Percentiles rank a stretch among this genome's conserved stretches.
These are phyloP conservation scores for Diplazon laetatorius DNA, from an alignment of 2,888 invertebrate species.

Conservation along the genomic window DNA sequence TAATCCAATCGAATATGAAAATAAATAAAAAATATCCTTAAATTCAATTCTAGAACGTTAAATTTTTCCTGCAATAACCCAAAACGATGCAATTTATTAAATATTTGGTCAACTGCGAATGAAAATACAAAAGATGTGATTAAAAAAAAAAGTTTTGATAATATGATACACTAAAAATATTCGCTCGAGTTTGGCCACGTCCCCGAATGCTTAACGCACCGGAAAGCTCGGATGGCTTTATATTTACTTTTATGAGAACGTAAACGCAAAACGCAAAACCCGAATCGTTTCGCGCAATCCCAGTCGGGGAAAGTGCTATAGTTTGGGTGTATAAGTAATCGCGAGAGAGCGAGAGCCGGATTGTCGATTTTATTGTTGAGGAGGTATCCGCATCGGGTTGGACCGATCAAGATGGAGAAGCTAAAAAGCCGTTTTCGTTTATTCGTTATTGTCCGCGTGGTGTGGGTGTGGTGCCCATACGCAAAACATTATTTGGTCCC, in stretches of 20 bases:
- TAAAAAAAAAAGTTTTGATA: conserved; percentile 21
- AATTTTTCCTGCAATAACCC: not conserved
- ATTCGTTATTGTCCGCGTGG: conserved; percentile 72
- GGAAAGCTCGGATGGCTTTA: conserved; percentile 78
- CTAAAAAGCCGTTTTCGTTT: conserved; percentile 78
- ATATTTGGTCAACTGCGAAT: not conserved
- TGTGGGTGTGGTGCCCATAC: conserved; percentile 41
- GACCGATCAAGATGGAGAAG: conserved; percentile 81
- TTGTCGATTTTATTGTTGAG: conserved; percentile 77
- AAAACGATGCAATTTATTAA: not conserved
- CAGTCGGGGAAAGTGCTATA: conserved; percentile 23
- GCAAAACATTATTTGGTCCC: conserved; percentile 57
- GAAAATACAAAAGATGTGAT: not conserved
- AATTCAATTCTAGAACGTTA: not conserved
- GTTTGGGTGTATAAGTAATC: conserved; percentile 48
- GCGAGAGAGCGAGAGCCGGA: conserved; percentile 50
- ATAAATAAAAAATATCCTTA: not conserved
- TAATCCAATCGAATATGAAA: too few relatives aligned
- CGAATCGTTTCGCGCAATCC: conserved; percentile 42
- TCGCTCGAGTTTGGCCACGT: conserved; percentile 36
- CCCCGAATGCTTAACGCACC: conserved; percentile 75
- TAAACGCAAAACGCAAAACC: conserved; percentile 76
- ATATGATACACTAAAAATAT: conserved; percentile 34
- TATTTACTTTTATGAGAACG: conserved; percentile 80
- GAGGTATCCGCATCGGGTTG: conserved; percentile 77